Base-by-base conservation (phyloP, 2,113 vertebrate species). In the Phyllostomus discolor region DNA sequence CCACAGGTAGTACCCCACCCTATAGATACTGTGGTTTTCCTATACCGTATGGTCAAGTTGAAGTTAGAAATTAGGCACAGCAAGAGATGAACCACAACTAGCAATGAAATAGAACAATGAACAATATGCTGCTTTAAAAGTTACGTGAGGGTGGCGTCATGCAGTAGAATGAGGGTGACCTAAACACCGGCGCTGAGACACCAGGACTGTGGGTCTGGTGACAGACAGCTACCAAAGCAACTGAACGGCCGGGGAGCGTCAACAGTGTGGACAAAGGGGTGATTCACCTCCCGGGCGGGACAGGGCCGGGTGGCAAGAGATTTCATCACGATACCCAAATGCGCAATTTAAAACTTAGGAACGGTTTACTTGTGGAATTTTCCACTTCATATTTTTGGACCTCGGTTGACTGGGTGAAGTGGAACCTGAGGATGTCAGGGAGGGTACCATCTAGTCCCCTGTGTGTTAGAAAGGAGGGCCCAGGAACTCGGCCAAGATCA, bases 391-490 rank as follows among this genome's bases (percentile, higher is more conserved):
- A 46, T 64, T 83, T 64, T 64, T 33, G 78, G 38, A 79, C 38
- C 38, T 64, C 10, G 1, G 59, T 83, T 83, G 38, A 62, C 79
- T 41, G 17, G 57, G 24, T 64, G 33, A 43, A 31, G 38, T 11
- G 26, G 41, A 41, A 43, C 24, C 24, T 38, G 14, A 57, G 52
- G 43, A 48, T 19, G 35, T 17, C 0, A 43, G 43, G 24, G n/a
- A 8, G 33, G 33, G 28, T 5, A 4, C 70, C 43, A 6, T 33
- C 48, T 54, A 15, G 17, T 35, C 7, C 7, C 57, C 86, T 2
- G 0, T 22, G 0, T 22, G 28, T 46, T 17, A 19, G 0, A 1
- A 19, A 41, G 11, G 17, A 33, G 17, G 43, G 79, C 17, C 26
- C 15, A 28, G 72, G n/a, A 26, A 26, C 54, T 35, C 22, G 43